Base-by-base conservation (phyloP, 2,797 vertebrate genomes). In the Podarcis lilfordi region DNA sequence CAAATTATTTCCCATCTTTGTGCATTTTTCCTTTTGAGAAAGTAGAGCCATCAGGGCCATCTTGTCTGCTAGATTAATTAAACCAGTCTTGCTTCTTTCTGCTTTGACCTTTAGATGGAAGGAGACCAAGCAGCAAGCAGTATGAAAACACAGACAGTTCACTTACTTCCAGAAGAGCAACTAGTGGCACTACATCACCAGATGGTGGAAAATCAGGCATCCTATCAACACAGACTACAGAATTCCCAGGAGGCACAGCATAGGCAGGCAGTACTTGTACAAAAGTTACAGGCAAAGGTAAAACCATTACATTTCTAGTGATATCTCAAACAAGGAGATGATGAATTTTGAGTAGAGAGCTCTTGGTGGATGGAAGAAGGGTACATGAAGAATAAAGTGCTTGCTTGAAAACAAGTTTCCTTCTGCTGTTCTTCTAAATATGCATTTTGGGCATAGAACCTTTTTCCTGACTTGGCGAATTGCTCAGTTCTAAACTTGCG, bases 201-300 rank as follows among this genome's bases (percentile, higher is more conserved):
- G 86, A 95, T 93, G 95, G 91, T 89, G 0, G 93, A 89, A 91
- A 94, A 87, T 68, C 91, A 87, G 91, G 93, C 85, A 17, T 89
- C 90, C 3, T 94, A 94, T 95, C 97, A 87, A 95, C 95, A 91
- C 88, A 97, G 94, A 94, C 93, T 97, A 89, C 97, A 97, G 91
- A 97, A 94, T 92, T 97, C 97, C 45, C 96, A 97, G 79, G 98
- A 98, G 94, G 97, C 98, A 88, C 98, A 98, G 95, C 97, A 96
- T 59, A 93, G 97, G 6, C 98, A 98, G 93, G 97, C 98, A 3
- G 89, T 97, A 69, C 97, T 98, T 23, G 96, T 98, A 90, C 97
- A 97, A 94, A 97, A 98, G 40, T 96, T 98, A 32, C 98, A 98
- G 96, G 97, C 96, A 91, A 98, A 98, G 98, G 98, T 98, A 89